Percentiles rank a stretch among this genome's conserved stretches.
These are phyloP conservation scores for Orius insidiosus DNA, from an alignment of 1,140 invertebrate genomes.

Conservation along the genomic window DNA sequence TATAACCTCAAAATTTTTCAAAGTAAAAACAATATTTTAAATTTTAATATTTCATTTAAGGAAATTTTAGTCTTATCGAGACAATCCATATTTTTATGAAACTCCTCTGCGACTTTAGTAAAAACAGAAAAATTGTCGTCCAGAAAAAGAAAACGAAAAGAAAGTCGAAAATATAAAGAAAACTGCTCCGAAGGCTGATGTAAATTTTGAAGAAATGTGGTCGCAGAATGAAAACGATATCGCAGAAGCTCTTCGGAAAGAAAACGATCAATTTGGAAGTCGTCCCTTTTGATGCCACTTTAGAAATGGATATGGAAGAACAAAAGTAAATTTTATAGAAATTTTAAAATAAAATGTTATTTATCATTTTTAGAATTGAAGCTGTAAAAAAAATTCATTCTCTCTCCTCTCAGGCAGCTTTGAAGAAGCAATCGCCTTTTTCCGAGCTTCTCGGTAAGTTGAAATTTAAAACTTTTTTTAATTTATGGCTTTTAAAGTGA, in stretches of 20 bases:
- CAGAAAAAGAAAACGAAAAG: constrained; percentile 35
- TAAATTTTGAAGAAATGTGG: constrained; percentile 6
- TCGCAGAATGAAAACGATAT: background rate
- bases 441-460: constrained; percentile 68
- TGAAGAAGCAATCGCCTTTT: constrained; percentile 58
- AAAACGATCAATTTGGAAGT: constrained; percentile 41
- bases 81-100: constrained; percentile 83
- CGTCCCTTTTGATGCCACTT: constrained; percentile 73
- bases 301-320: constrained; percentile 64
- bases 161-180: constrained; percentile 23
- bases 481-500: too few relatives aligned
- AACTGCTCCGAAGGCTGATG: too few relatives aligned
- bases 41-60: constrained; percentile 32
- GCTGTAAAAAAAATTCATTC: constrained; percentile 77
- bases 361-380: too few relatives aligned
- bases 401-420: constrained; percentile 48
- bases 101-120: constrained; percentile 74
- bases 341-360: too few relatives aligned
- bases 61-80: constrained; percentile 63
- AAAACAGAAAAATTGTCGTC: constrained; percentile 46
- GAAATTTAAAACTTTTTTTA: too few relatives aligned
- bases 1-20: constrained; percentile 78
- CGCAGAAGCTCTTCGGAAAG: constrained; percentile 9
- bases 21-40: constrained; percentile 33
- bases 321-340: too few relatives aligned